Evolutionary conservation across 2,113 vertebrate genomes (phyloP).

Genomic region (Cichladusa arquata): DNA sequence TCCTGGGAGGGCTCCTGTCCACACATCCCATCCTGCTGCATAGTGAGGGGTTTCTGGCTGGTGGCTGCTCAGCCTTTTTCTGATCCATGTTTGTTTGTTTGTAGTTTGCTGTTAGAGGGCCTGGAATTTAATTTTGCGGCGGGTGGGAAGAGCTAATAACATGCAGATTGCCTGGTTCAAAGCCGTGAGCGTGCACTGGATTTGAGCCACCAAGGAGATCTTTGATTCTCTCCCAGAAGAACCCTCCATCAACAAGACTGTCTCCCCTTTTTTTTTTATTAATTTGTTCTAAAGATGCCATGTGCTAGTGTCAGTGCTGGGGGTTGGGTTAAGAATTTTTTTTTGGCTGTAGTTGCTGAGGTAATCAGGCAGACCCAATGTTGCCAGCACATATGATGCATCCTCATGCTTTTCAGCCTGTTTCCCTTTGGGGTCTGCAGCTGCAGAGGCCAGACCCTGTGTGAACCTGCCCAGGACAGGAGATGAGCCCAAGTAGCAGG

Average conservation of each 20-base stretch:
- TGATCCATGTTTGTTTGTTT: background rate
- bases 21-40: background rate
- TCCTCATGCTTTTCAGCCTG: background rate
- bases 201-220: background rate
- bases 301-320: fast-evolving
- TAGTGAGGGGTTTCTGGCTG: background rate
- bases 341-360: background rate
- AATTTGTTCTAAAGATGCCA: background rate
- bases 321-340: background rate
- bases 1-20: background rate
- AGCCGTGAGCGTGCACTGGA: fast-evolving
- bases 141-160: background rate
- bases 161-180: background rate
- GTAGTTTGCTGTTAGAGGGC: conserved; percentile 4
- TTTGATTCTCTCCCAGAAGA: background rate
- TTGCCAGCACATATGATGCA: background rate
- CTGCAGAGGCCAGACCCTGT: background rate
- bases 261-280: too few species aligned
- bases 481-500: background rate
- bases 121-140: background rate
- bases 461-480: background rate
- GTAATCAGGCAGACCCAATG: background rate
- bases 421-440: background rate
- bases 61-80: background rate
- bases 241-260: background rate